Base-by-base conservation (phyloP, 2,113 vertebrate species). In the Chelonoidis abingdonii region DNA sequence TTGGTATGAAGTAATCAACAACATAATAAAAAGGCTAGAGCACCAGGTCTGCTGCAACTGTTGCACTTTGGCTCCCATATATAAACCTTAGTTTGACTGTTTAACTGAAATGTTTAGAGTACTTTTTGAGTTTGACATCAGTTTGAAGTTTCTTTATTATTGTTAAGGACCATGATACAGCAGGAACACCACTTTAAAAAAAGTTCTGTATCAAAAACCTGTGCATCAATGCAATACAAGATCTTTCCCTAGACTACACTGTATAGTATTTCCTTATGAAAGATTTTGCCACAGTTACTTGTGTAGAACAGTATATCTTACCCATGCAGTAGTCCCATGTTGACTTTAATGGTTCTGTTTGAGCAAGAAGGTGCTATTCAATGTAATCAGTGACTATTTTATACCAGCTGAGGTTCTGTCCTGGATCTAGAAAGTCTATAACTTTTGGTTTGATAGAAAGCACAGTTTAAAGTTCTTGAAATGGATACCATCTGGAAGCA, bases 401-500 rank as follows among this genome's bases (percentile, higher is more conserved):
- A 92, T 96, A 97, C 56, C 96, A 97, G 94, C 95, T 96, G 97
- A 92, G 75, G 82, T 79, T 31, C 86, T 79, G 89, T 93, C 86
- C 88, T 94, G 57, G 83, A 92, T 96, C 83, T 82, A 94, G 38
- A 97, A 87, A 44, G 72, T 44, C 91, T 54, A n/a, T 50, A 94
- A 94, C 95, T 97, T 82, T 21, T 89, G 88, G 97, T 94, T 96
- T 97, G 97, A 98, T 98, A 97, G 92, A 97, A 98, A 97, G 86
- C 94, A 90, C 89, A 38, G 0, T 97, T 98, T 97, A 93, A 98
- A 98, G 83, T 88, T 94, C 90, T 90, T 92, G 85, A 96, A 97
- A 96, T 9, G 24, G 84, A 56, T 93, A 97, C 98, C 98, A 98
- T 98, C 97, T 98, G 98, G 97, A 98, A 98, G 94, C 92, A 97